Percentiles rank a stretch among this genome's conserved stretches.
phyloP scores from a whole-genome alignment of 2,888 invertebrate genomes.

The Abscondita cerata region DNA sequence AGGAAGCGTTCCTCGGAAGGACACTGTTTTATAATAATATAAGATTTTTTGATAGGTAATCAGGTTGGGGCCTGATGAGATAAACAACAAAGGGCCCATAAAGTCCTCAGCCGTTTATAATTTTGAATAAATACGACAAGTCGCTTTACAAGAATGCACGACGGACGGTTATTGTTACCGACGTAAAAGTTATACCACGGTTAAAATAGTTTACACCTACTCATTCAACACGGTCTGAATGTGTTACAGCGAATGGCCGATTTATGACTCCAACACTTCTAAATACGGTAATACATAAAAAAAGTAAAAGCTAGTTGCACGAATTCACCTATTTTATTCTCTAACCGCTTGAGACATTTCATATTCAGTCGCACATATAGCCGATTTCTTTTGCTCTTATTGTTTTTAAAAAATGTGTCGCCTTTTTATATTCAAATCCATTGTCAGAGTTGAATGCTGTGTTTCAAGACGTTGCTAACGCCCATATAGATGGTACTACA shows the following conservation, averaged over 20 bases:
- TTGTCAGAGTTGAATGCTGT: too few relatives aligned
- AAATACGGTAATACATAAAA: not conserved
- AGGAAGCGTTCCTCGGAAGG: too few relatives aligned
- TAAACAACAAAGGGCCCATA: not conserved
- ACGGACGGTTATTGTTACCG: not conserved
- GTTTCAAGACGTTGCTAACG: too few relatives aligned
- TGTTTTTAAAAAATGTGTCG: too few relatives aligned
- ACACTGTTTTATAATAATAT: too few relatives aligned
- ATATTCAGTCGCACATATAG: too few relatives aligned
- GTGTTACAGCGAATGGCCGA: not conserved
- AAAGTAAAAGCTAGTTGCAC: not conserved
- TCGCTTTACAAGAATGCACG: too few relatives aligned
- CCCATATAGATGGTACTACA: too few relatives aligned
- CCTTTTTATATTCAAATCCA: too few relatives aligned
- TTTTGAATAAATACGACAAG: not conserved
- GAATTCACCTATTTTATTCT: too few relatives aligned
- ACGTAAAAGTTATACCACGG: not conserved
- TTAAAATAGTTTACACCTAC: slow-evolving; percentile 7
- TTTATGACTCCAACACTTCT: not conserved
- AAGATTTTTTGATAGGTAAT: not conserved
- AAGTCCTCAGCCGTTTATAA: not conserved
- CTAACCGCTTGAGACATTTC: too few relatives aligned
- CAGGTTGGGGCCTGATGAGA: slow-evolving; percentile 6
- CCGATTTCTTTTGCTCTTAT: too few relatives aligned
- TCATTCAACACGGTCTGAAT: not conserved